Base-by-base conservation (phyloP, 2,888 invertebrate genomes). In the Zygogramma bicolorata region DNA sequence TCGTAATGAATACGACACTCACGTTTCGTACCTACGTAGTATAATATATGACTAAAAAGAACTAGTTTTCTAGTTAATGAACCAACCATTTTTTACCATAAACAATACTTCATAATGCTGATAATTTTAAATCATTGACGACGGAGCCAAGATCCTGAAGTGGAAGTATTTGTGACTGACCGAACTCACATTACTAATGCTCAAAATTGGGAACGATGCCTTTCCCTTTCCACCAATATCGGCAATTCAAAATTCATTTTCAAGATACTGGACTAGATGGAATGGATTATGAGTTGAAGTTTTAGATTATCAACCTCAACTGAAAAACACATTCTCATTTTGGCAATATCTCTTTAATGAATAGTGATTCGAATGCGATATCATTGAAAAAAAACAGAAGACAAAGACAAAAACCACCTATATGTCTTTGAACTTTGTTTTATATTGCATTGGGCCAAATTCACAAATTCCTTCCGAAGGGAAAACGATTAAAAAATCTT, bases 331-430 rank as follows among this genome's bases (percentile, higher is more conserved):
- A 34, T 34, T 34, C 34, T 34, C 13, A 34, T 34, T 34, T 5
- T 34, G 10, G 10, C 34, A 34, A 13, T 34, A 8, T 34, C 7
- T 42, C 7, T 42, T 18, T 18, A 27, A 53, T 53, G 6, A 53
- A 53, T 13, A 5, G 27, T 25, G 53, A 13, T 27, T n/a, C 46
- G 0, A 3, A 46, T 46, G n/a, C n/a, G 25, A 60, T 62, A 57
- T 63, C n/a, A n/a, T 71, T 31, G n/a, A 57, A 40, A 40, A 58
- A 75, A 77, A 74, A 75, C 75, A 22, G 63, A 68, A 73, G 66
- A 53, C 73, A 77, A 75, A 77, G 75, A 77, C 77, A 77, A 74
- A 69, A 74, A 75, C 77, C 75, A 75, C 77, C 75, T 68, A 57
- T 72, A 68, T 75, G 75, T 68, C 75, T 77, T 75, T 75, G 69